Base-by-base conservation (phyloP, 2,113 vertebrate species). In the Oryzias javanicus region DNA sequence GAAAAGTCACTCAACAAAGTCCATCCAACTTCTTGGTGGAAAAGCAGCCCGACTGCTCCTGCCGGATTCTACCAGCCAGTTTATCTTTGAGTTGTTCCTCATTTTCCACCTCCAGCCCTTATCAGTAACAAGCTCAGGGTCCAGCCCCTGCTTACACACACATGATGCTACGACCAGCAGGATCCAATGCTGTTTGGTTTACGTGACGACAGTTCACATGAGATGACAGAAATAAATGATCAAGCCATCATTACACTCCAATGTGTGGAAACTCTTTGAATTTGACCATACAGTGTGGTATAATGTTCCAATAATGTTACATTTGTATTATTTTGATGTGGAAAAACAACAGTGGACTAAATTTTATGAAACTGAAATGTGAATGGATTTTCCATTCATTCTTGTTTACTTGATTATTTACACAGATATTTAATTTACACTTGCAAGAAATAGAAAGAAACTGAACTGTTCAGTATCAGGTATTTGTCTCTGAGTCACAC, bases 81-180 rank as follows among this genome's bases (percentile, higher is more conserved):
- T 15, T 15, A 12, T 40, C 47, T 15, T 40, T 20, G 20, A 35
- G 35, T 12, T 49, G 41, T 29, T 60, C 48, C 63, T 59, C 55
- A 40, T 48, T 57, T 58, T 58, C 17, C 14, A 66, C 60, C 76
- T 79, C 63, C 4, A 16, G 42, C 60, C 45, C 14, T 14, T 17
- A 44, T 44, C 42, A 44, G 42, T 19, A 47, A 47, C 46, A 47
- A 47, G n/a, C 46, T 47, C 18, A 6, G n/a, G 46, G n/a, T 47
- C n/a, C 16, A 47, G 77, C 54, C 55, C 15, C 5, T 64, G 79
- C 85, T 89, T 72, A 85, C 89, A 79, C 70, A 78, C 89, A 73
- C 64, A 76, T 64, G 92, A 93, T 55, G 89, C 24, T 55, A 68
- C 29, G 42, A 72, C 86, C 59, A 60, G 72, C 80, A 65, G 14